Conservation (phyloP, 2,888 invertebrate species). For the Ernsta delagoae region DNA sequence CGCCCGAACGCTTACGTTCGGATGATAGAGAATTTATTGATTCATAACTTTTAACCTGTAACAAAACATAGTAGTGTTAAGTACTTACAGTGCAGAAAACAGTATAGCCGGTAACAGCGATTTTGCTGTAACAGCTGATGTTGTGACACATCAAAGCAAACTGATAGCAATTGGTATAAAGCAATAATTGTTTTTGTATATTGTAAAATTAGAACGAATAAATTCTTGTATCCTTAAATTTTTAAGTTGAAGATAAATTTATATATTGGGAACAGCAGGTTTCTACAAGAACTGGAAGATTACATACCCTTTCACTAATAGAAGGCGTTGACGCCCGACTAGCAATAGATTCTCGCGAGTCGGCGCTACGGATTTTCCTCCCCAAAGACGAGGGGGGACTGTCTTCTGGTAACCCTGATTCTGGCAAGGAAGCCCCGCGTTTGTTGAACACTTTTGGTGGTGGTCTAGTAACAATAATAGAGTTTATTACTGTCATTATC, state of each 20-base stretch:
- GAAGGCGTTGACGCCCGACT: slow-evolving; percentile 82
- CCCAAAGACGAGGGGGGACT: slow-evolving; percentile 79
- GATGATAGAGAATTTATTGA: slow-evolving; percentile 87
- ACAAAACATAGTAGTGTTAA: too few relatives aligned
- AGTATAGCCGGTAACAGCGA: too few relatives aligned
- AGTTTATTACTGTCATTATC: too few relatives aligned
- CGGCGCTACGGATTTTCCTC: slow-evolving; percentile 71
- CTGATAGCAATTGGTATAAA: too few relatives aligned
- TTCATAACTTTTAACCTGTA: slow-evolving; percentile 87
- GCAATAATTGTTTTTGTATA: too few relatives aligned
- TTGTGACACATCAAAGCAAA: too few relatives aligned
- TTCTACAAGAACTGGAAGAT: not conserved
- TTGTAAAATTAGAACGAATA: too few relatives aligned
- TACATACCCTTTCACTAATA: slow-evolving; percentile 76
- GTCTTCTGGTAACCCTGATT: slow-evolving; percentile 81
- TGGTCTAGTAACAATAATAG: too few relatives aligned
- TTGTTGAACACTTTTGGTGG: slow-evolving; percentile 87
- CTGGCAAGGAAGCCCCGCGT: slow-evolving; percentile 83
- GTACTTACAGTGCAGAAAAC: too few relatives aligned
- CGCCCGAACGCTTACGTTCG: slow-evolving; percentile 82
- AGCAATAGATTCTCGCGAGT: slow-evolving; percentile 77
- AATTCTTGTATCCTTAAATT: not conserved
- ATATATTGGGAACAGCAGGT: too few relatives aligned
- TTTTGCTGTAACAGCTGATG: too few relatives aligned
- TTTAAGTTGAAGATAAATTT: not conserved